Base-by-base conservation (phyloP, 1,140 invertebrate species). In the Araneus ventricosus region DNA sequence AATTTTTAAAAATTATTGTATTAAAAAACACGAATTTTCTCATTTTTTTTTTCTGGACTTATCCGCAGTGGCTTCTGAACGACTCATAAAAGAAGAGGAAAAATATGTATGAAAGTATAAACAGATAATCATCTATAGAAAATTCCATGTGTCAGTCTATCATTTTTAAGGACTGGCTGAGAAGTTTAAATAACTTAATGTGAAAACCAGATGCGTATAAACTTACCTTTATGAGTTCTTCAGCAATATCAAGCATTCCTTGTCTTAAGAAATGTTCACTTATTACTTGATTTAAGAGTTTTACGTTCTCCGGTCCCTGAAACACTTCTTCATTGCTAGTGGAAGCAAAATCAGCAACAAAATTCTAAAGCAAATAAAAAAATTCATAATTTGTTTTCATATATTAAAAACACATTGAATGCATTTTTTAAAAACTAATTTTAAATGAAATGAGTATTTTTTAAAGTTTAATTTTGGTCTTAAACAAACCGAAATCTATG, bases 201-300 rank as follows among this genome's bases (percentile, higher is more conserved):
- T 34, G 34, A 75, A 34, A 75, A 75, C n/a, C 6, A 30, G 45
- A 1, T 52, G 17, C 10, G 0, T 14, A 52, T 2, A 52, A 75
- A 75, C 70, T 37, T 94, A 94, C 96, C 94, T 95, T 94, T 91
- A 96, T 95, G 24, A 99, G 96, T 95, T 97, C 96, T 95, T 98
- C 97, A 27, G 98, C 98, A 92, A 99, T 98, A 94, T 98, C 97
- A 63, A 98, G 96, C 96, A 98, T 97, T 79, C 99, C 99, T 96
- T 99, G 98, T 93, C 99, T 96, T 95, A 98, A 98, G 95, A 99
- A 98, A 96, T 99, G 99, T 95, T 99, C 98, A 94, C 98, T 98
- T 67, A 99, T 98, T n/a, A 99, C 98, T 96, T 99, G 97, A 96
- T 99, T 99, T 70, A 99, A 96, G 24, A 98, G 96, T 94, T 97